Conservation (phyloP, 2,888 invertebrate species). For the Meteorus cinctellus region DNA sequence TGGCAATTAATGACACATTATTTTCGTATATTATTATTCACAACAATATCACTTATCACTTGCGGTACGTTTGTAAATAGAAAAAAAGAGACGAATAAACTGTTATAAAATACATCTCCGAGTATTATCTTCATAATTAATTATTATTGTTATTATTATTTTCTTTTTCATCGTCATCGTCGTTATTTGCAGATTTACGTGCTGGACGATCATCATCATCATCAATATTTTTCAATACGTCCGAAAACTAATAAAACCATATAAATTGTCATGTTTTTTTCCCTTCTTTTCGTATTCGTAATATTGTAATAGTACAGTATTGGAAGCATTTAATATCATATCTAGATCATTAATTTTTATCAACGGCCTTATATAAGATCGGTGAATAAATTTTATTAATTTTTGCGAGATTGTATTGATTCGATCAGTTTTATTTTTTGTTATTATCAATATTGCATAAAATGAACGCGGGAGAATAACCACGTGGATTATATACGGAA, state of each 20-base stretch:
- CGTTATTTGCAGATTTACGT: conserved; percentile 19
- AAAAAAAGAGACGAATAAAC: conserved; percentile 73
- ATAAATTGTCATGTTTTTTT: conserved; percentile 56
- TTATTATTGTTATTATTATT: conserved; percentile 32
- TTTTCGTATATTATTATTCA: conserved; percentile 59
- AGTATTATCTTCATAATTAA: conserved; percentile 66
- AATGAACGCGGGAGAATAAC: conserved; percentile 8
- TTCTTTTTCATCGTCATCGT: conserved; percentile 17
- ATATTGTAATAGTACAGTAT: conserved; percentile 66
- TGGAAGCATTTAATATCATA: conserved; percentile 72
- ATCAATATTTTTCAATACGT: conserved; percentile 62
- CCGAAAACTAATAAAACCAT: conserved; percentile 66
- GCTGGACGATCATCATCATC: conserved; percentile 29
- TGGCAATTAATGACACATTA: conserved; percentile 46
- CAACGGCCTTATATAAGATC: conserved; percentile 45
- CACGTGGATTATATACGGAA: conserved; percentile 54
- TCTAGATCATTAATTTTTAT: conserved; percentile 54
- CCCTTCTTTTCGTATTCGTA: conserved; percentile 42
- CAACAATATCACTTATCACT: conserved; percentile 73
- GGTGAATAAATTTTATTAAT: conserved; percentile 41
- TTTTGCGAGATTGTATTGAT: conserved; percentile 12
- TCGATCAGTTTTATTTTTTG: not conserved
- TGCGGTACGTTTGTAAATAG: conserved; percentile 68
- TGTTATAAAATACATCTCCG: conserved; percentile 73
- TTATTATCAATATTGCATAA: not conserved